Percentiles rank a stretch among this genome's conserved stretches.
phyloP scores from a whole-genome alignment of 2,888 invertebrate species.

The Drosophila melanosoma region DNA sequence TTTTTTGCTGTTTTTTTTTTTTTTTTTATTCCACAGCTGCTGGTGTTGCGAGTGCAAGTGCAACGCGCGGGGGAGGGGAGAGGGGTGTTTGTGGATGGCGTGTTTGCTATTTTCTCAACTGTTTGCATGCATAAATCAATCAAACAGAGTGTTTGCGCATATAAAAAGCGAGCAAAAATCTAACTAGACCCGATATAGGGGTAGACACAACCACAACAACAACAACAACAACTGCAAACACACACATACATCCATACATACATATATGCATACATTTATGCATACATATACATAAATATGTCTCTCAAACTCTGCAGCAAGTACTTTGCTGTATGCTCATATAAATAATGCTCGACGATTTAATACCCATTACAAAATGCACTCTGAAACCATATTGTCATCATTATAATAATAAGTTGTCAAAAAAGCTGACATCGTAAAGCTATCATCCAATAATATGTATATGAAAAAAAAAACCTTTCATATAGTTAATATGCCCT shows the following conservation, averaged over 20 bases:
- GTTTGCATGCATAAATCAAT: slow-evolving; percentile 74
- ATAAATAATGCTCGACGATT: not conserved
- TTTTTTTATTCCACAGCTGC: slow-evolving; percentile 10
- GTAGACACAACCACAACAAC: slow-evolving; percentile 36
- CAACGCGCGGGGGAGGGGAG: not conserved
- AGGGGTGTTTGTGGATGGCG: not conserved
- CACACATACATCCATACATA: not conserved
- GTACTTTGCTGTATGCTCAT: not conserved
- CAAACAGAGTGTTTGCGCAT: slow-evolving; percentile 69
- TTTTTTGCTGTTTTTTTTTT: slow-evolving; percentile 10
- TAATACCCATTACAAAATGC: not conserved
- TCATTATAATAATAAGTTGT: not conserved
- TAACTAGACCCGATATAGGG: slow-evolving; percentile 33
- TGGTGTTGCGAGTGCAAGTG: not conserved
- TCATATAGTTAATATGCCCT: not conserved
- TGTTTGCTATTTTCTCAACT: slow-evolving; percentile 27
- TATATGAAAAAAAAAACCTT: too few relatives aligned
- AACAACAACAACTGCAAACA: not conserved
- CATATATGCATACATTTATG: not conserved
- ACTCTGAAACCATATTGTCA: not conserved
- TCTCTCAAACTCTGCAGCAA: not conserved
- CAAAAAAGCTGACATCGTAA: not conserved
- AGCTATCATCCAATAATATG: not conserved
- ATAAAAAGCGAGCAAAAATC: slow-evolving; percentile 42
- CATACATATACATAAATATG: not conserved